Evolutionary conservation across 2,113 vertebrate genomes (phyloP).

Genomic region (Oenanthe oenanthe): DNA sequence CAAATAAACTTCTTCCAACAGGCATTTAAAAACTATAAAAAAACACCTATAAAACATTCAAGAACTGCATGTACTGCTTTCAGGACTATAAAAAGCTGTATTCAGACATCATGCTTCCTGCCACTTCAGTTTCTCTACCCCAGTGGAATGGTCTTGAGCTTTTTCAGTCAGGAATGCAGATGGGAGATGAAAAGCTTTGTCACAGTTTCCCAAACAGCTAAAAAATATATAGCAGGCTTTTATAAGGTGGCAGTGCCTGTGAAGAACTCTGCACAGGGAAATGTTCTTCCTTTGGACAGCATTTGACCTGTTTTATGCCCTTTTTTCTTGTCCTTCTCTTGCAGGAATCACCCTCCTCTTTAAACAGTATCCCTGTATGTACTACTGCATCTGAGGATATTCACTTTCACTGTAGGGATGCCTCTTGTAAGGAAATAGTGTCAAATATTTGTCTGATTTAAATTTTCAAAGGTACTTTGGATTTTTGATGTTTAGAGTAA

Average conservation of each 20-base stretch:
- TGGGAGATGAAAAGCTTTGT: constrained; percentile 44
- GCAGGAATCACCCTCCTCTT: background rate
- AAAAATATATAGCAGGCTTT: background rate
- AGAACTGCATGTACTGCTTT: constrained; percentile 65
- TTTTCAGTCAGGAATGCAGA: constrained; percentile 61
- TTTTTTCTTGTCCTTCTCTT: background rate
- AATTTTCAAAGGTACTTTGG: background rate
- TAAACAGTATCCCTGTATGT: background rate
- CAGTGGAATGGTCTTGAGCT: constrained; percentile 48
- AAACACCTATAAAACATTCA: constrained; percentile 37
- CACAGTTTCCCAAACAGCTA: constrained; percentile 51
- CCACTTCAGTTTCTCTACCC: constrained; percentile 2
- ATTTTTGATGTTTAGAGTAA: background rate
- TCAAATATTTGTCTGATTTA: background rate
- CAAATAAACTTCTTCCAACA: constrained; percentile 18
- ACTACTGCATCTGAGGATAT: background rate
- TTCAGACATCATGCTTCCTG: constrained; percentile 31
- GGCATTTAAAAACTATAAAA: constrained; percentile 48
- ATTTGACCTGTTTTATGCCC: background rate
- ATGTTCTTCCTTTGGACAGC: background rate
- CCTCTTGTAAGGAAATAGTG: background rate
- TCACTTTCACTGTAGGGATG: background rate
- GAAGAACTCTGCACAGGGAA: background rate
- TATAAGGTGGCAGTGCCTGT: background rate
- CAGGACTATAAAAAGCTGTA: constrained; percentile 39